Evolutionary conservation across 30 jellyfish, hydroid and myxozoan genomes (phyloP).

Genomic region (Sanderia malayensis): DNA sequence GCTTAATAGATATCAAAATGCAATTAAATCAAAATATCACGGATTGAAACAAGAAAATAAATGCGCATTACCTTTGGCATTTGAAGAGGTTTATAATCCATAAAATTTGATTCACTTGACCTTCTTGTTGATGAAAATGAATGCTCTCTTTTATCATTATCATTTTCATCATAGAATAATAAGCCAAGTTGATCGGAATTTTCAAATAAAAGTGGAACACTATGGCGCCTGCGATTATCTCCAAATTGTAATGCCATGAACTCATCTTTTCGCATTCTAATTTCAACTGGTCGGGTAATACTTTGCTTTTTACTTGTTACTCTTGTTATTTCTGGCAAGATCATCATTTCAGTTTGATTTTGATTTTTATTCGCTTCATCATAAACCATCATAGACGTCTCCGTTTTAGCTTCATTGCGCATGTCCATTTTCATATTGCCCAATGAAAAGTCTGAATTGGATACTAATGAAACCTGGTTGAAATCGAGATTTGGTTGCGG

Average conservation of each 20-base stretch:
- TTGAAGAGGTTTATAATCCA: no score
- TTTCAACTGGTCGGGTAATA: constrained; percentile 25
- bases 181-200: no score
- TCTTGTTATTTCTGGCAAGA: neutral
- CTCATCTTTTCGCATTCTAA: constrained; percentile 25
- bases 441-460: no score
- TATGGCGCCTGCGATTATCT: constrained; percentile 1
- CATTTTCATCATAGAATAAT: no score
- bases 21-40: no score
- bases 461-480: neutral
- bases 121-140: no score
- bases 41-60: no score
- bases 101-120: no score
- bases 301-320: neutral
- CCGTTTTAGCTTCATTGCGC: neutral
- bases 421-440: neutral
- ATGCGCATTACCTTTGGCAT: no score
- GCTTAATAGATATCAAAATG: no score
- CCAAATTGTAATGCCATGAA: constrained; percentile 27
- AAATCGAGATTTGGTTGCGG: constrained; percentile 8
- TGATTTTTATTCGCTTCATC: neutral
- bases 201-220: constrained; percentile 23
- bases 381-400: neutral
- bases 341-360: neutral
- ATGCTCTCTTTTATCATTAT: no score